A percentile compares a stretch with the other conserved stretches of the same genome.
Evolutionary conservation across 2,888 invertebrate genomes (phyloP).

Genomic region (Diogma glabrata): DNA sequence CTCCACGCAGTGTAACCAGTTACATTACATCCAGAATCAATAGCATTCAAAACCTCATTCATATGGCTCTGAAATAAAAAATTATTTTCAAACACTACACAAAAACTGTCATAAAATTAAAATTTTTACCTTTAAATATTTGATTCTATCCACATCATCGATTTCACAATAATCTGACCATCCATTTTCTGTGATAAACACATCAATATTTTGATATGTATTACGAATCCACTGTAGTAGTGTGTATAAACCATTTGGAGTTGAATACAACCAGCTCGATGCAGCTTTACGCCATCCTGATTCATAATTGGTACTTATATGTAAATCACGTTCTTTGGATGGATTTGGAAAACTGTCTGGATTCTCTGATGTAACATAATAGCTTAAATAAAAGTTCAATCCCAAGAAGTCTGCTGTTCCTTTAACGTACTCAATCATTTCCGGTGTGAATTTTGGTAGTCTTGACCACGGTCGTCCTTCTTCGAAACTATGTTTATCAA

Average conservation of each 20-base stretch:
- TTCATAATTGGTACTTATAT: background rate
- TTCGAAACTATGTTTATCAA: background rate
- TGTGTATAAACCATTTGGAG: background rate
- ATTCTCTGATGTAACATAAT: slow-evolving; percentile 14
- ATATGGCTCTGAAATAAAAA: slow-evolving; percentile 21
- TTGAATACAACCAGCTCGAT: background rate
- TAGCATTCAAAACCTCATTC: slow-evolving; percentile 28
- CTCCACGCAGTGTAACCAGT: slow-evolving; percentile 48
- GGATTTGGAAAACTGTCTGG: background rate
- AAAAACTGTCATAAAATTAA: background rate
- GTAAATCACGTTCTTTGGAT: background rate
- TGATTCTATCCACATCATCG: slow-evolving; percentile 29
- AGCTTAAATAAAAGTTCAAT: slow-evolving; percentile 27
- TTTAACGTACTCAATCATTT: slow-evolving; percentile 7
- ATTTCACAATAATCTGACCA: slow-evolving; percentile 13
- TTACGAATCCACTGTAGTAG: background rate
- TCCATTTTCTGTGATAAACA: slow-evolving; percentile 1
- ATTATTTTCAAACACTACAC: too few relatives aligned
- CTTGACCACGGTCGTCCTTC: background rate
- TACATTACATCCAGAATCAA: slow-evolving; percentile 34
- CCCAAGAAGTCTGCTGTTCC: slow-evolving; percentile 28
- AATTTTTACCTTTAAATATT: slow-evolving; percentile 12
- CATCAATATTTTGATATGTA: background rate
- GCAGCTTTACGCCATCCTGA: background rate
- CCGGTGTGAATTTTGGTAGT: background rate